A percentile compares a stretch with the other conserved stretches of the same genome.
phyloP scores from a whole-genome alignment of 2,888 invertebrate genomes.

The Synergus itoensis region DNA sequence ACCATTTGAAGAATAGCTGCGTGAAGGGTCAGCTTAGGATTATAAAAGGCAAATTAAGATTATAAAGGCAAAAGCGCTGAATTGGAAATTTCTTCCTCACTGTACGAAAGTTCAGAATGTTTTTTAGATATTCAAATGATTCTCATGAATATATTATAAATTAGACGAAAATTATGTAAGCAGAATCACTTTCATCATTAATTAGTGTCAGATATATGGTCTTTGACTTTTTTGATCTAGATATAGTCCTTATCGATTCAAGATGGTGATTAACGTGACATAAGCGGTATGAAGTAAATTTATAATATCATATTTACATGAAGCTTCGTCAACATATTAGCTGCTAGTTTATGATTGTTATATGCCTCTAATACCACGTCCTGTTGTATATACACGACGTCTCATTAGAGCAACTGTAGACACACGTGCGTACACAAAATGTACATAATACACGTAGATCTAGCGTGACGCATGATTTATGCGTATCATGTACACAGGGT shows the following conservation, averaged over 20 bases:
- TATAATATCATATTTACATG: slow-evolving; percentile 5
- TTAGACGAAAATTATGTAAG: too few relatives aligned
- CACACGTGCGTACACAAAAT: slow-evolving; percentile 36
- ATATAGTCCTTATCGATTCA: neutral
- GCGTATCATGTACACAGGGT: slow-evolving; percentile 28
- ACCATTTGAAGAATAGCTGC: neutral
- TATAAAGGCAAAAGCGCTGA: too few relatives aligned
- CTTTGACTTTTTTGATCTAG: too few relatives aligned
- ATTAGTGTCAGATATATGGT: too few relatives aligned
- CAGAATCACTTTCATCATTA: too few relatives aligned
- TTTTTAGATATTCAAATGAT: too few relatives aligned
- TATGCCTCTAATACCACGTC: slow-evolving; percentile 30
- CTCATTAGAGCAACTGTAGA: slow-evolving; percentile 30
- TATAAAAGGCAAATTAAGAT: neutral
- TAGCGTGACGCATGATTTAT: slow-evolving; percentile 39
- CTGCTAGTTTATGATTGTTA: slow-evolving; percentile 29
- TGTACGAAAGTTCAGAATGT: too few relatives aligned
- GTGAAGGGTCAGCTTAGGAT: neutral
- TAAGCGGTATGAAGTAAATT: slow-evolving; percentile 2
- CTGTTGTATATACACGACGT: slow-evolving; percentile 12
- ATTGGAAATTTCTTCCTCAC: too few relatives aligned
- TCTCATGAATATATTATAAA: too few relatives aligned
- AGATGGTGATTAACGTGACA: neutral
- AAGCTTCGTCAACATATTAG: neutral
- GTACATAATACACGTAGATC: slow-evolving; percentile 28